Evolutionary conservation across 2,113 vertebrate genomes (phyloP), one percentile per base, ranked within the genome.

Genomic region (Dasypus novemcinctus): DNA sequence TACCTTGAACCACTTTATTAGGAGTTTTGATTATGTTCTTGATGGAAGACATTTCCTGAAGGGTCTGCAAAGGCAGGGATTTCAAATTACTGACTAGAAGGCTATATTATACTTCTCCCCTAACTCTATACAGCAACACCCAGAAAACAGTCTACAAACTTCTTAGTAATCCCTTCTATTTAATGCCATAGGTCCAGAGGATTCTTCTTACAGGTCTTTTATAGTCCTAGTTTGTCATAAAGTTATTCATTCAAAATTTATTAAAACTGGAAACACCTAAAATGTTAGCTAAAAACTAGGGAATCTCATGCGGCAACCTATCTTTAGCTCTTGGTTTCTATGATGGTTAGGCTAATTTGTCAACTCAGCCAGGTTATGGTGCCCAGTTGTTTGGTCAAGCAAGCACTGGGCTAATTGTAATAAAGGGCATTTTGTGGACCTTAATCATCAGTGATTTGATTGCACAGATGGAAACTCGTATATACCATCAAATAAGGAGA

Each of bases 231-330:
- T 83, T 93, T 79, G 20, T 94, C 29, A 17, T 61, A 29, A 82
- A 82, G 36, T 74, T 46, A 79, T 89, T 69, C 82, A 54, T 74
- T 86, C 41, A 61, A 94, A 87, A 14, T 61, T 46, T 54, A 3
- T 93, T 95, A 69, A 94, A 74, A 74, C 41, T 91, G 36, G 38
- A 90, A 54, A 79, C 18, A 71, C 66, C 61, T 80, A 52, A 85
- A 85, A 66, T 52, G 10, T 92, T 85, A 86, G 18, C 54, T 84
- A 57, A 76, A 57, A 92, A 36, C 71, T 31, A 7, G 29, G 3
- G 15, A 90, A 69, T 82, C 36, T 52, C 63, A 36, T 46, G 8
- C 76, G 20, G 7, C 92, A 76, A 68, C 27, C n/a, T 74, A 4
- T 63, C 78, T 95, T 87, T 89, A 83, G 20, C 49, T 61, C 43